Evolutionary conservation across 2,888 invertebrate genomes (phyloP).

Genomic region (Prenolepis imparis): DNA sequence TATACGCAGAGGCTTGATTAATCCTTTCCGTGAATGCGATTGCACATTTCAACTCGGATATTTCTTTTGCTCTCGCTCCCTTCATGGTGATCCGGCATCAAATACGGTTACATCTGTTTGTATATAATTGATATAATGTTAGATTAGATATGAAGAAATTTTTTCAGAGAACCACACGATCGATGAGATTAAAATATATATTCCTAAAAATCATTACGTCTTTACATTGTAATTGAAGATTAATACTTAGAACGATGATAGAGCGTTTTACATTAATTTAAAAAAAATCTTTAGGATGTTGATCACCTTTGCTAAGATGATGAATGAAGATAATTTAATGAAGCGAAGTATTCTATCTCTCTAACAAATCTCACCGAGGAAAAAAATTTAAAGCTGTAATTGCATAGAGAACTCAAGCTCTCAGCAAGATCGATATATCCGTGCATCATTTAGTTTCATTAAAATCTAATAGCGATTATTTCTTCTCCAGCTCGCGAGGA

Average conservation of each 20-base stretch:
- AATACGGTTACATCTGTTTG: background rate
- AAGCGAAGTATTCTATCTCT: background rate
- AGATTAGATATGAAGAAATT: background rate
- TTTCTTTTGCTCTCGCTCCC: background rate
- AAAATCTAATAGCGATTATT: slow-evolving; percentile 22
- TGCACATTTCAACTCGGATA: background rate
- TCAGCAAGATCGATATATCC: background rate
- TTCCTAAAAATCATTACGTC: background rate
- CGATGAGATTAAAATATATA: background rate
- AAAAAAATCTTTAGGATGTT: background rate
- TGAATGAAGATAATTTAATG: slow-evolving; percentile 17
- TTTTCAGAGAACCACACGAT: background rate
- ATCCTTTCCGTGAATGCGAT: background rate
- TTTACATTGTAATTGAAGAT: slow-evolving; percentile 1
- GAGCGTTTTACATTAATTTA: background rate
- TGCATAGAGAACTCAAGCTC: background rate
- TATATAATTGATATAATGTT: background rate
- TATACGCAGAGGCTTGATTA: background rate
- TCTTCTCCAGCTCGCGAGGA: background rate
- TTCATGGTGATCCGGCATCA: background rate
- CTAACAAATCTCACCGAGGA: background rate
- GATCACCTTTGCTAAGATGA: slow-evolving; percentile 1
- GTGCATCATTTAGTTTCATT: slow-evolving; percentile 40
- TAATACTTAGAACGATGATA: background rate
- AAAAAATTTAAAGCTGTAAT: background rate